Conservation (phyloP, 2,888 invertebrate species). For the Oscheius sp. region DNA sequence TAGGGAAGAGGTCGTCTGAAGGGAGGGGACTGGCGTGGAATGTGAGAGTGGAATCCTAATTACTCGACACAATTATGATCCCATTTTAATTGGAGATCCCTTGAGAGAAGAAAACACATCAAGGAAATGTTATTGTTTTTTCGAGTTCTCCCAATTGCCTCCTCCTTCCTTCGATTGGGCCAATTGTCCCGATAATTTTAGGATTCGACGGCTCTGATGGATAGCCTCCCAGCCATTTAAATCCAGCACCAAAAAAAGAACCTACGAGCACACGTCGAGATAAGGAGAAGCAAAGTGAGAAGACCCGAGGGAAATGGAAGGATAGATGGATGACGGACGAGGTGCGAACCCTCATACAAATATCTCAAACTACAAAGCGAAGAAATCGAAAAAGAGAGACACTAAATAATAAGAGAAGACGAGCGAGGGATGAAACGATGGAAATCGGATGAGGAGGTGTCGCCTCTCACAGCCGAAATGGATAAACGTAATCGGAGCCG, state of each 20-base stretch:
- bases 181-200: slow-evolving; percentile 32
- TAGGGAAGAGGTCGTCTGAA: background rate
- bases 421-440: slow-evolving; percentile 1
- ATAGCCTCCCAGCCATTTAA: slow-evolving; percentile 28
- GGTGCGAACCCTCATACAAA: slow-evolving; percentile 14
- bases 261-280: background rate
- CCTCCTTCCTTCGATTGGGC: slow-evolving; percentile 14
- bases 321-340: slow-evolving; percentile 27
- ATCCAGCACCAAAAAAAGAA: background rate
- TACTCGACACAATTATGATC: slow-evolving; percentile 36
- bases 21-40: slow-evolving; percentile 32
- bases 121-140: background rate
- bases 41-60: slow-evolving; percentile 20
- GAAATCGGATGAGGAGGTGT: slow-evolving; percentile 24
- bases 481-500: background rate
- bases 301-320: background rate
- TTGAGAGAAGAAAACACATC: background rate
- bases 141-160: background rate
- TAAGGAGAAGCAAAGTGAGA: background rate
- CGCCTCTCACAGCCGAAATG: slow-evolving; percentile 12
- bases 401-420: background rate
- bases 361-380: background rate
- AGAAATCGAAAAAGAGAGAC: background rate
- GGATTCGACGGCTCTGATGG: slow-evolving; percentile 26
- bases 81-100: slow-evolving; percentile 26